Conservation (phyloP, 1,140 invertebrate species). For the Drosophila mauritiana region DNA sequence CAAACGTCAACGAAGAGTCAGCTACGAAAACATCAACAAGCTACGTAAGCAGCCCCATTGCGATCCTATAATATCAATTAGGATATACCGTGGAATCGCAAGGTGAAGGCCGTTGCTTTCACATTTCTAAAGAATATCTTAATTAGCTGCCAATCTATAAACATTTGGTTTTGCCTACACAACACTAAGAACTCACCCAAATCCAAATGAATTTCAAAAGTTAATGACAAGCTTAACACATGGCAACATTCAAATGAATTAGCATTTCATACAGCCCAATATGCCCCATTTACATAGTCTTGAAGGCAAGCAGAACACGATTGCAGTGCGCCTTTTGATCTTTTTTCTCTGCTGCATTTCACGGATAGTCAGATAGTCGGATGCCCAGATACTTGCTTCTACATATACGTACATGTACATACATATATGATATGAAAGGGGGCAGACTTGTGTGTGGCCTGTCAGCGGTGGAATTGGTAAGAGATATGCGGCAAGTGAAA, state of each 20-base stretch:
- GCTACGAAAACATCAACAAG: conserved; percentile 41
- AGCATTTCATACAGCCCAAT: background rate
- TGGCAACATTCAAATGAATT: no score
- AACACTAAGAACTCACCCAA: no score
- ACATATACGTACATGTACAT: background rate
- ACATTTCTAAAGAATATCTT: background rate
- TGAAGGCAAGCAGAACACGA: conserved; percentile 28
- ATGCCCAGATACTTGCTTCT: background rate
- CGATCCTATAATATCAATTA: background rate
- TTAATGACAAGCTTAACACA: no score
- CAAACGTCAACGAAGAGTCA: conserved; percentile 58
- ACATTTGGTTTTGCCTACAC: no score
- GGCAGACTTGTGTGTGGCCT: conserved; percentile 32
- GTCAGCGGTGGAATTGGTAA: conserved; percentile 21
- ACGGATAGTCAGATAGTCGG: conserved; percentile 9
- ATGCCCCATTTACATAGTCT: conserved; percentile 7
- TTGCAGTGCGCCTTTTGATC: conserved; percentile 65
- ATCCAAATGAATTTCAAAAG: no score
- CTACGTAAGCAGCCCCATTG: conserved; percentile 28
- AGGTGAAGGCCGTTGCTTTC: background rate
- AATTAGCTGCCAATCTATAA: background rate
- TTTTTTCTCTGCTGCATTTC: conserved; percentile 49
- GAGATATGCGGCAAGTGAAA: conserved; percentile 26
- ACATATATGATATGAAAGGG: background rate
- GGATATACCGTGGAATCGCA: conserved; percentile 9